phyloP scores from a whole-genome alignment of 2,888 invertebrate genomes.

The Hirtodrosophila cameraria region DNA sequence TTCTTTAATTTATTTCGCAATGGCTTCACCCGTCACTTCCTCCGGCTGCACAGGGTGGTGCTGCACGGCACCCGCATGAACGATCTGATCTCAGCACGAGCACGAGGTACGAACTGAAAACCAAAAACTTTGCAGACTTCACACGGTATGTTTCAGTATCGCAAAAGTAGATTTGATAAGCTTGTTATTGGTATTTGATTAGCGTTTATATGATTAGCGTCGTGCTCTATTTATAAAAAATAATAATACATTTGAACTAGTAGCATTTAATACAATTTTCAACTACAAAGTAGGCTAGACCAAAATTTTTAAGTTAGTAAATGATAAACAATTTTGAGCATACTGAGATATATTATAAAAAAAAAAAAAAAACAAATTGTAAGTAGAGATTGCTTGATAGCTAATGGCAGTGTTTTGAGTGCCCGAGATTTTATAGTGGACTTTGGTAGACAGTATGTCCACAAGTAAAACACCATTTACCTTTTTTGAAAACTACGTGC shows the following conservation, averaged over 20 bases:
- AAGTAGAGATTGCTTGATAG: no score
- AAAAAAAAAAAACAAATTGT: no score
- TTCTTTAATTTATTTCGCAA: slow-evolving; percentile 23
- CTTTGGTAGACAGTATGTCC: no score
- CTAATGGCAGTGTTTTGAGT: no score
- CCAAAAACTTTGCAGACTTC: slow-evolving; percentile 15
- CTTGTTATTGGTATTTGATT: slow-evolving; percentile 28
- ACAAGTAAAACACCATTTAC: no score
- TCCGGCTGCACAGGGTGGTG: no score
- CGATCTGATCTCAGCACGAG: slow-evolving; percentile 13
- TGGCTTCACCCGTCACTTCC: slow-evolving; percentile 1
- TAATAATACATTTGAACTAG: not conserved
- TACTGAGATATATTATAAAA: not conserved
- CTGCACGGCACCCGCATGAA: slow-evolving; percentile 44
- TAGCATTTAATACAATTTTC: not conserved
- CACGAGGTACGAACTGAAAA: slow-evolving; percentile 4
- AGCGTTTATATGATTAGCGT: slow-evolving; percentile 26
- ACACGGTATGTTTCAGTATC: slow-evolving; percentile 38
- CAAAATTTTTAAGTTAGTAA: slow-evolving; percentile 1
- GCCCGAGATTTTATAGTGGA: no score
- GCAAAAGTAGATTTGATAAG: slow-evolving; percentile 37
- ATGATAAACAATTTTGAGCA: no score
- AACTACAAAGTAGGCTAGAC: slow-evolving; percentile 14
- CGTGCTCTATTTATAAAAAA: slow-evolving; percentile 9
- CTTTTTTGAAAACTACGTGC: no score